Conservation (phyloP, 2,888 invertebrate species). For the Caenorhabditis zanzibari region DNA sequence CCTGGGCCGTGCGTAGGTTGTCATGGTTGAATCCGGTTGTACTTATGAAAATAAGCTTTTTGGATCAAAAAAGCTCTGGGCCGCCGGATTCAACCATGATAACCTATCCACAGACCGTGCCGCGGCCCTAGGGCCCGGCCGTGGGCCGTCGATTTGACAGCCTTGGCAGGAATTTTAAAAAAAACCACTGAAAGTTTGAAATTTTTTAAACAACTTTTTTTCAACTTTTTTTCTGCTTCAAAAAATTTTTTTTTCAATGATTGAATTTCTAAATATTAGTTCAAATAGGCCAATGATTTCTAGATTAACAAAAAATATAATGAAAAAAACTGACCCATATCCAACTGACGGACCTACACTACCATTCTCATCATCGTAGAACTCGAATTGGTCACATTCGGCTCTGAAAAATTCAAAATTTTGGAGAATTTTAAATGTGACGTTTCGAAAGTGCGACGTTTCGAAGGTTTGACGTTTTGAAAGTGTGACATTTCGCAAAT, state of each 20-base stretch:
- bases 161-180: neutral
- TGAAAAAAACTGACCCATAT: too few species aligned
- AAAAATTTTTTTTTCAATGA: neutral
- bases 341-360: neutral
- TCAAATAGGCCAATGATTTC: too few species aligned
- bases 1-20: too few species aligned
- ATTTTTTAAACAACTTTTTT: neutral
- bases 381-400: conserved; percentile 56
- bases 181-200: neutral
- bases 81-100: too few species aligned
- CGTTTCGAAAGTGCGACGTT: too few species aligned
- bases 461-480: neutral
- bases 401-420: conserved; percentile 4
- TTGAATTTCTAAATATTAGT: neutral
- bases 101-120: too few species aligned
- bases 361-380: conserved; percentile 25
- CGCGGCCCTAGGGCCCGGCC: too few species aligned
- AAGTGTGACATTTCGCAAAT: neutral
- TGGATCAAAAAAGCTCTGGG: too few species aligned
- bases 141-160: too few species aligned
- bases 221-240: neutral
- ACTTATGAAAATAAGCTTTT: too few species aligned
- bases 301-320: too few species aligned
- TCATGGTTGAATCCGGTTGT: too few species aligned
- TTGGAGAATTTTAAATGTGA: neutral